Evolutionary conservation across 2,888 invertebrate species (phyloP).

Genomic region (Lordiphosa andalusiaca): DNA sequence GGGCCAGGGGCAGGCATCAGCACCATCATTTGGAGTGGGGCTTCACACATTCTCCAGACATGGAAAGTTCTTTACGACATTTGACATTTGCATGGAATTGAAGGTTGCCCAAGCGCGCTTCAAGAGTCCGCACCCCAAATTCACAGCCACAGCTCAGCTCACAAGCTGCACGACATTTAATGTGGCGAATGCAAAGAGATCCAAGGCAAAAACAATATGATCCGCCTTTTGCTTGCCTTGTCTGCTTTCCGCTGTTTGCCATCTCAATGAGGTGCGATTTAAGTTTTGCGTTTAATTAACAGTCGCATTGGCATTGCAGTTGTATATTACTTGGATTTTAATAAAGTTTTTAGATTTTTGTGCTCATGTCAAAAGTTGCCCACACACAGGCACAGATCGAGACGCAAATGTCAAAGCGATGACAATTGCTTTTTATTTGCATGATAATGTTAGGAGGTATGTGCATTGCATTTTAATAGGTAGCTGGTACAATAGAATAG

Average conservation of each 20-base stretch:
- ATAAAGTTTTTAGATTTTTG: conserved; percentile 15
- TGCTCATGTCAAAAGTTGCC: conserved; percentile 27
- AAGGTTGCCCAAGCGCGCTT: conserved; percentile 49
- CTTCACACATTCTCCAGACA: conserved; percentile 12
- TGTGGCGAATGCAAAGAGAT: conserved; percentile 32
- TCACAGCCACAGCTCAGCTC: conserved; percentile 33
- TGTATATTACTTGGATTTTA: conserved; percentile 39
- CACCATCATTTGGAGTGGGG: conserved; percentile 1
- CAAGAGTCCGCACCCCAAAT: conserved; percentile 37
- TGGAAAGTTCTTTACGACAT: conserved; percentile 64
- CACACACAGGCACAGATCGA: conserved; percentile 7
- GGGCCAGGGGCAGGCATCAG: conserved; percentile 4
- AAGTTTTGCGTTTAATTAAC: conserved; percentile 53
- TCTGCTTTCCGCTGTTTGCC: conserved; percentile 40
- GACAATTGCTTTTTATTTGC: conserved; percentile 22
- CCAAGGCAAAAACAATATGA: conserved; percentile 25
- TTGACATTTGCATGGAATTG: conserved; percentile 62
- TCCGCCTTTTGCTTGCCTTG: conserved; percentile 21
- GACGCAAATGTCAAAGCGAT: conserved; percentile 33
- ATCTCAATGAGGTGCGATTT: conserved; percentile 60
- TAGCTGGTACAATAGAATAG: neutral
- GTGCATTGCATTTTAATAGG: conserved; percentile 10
- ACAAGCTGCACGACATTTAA: conserved; percentile 52
- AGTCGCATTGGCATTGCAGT: conserved; percentile 42
- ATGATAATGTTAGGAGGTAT: conserved; percentile 3